These are phyloP conservation scores for Dendrocincla fuliginosa DNA, from an alignment of 2,797 vertebrate species.

Conservation along the genomic window DNA sequence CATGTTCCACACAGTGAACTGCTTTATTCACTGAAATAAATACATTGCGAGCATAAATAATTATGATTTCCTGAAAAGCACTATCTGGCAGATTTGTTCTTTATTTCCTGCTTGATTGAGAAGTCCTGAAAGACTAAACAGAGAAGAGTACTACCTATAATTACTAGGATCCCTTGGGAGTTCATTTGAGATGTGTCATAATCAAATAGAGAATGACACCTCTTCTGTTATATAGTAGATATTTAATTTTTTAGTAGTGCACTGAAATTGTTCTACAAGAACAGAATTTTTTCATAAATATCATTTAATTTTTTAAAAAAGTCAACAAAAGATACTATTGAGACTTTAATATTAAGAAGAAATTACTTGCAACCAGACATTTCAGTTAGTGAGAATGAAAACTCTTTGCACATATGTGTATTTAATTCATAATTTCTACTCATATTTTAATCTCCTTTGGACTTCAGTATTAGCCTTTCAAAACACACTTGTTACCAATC, in stretches of 20 bases:
- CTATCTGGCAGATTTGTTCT: neutral
- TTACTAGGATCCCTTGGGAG: neutral
- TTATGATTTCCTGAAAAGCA: slow-evolving; percentile 23
- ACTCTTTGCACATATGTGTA: neutral
- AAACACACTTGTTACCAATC: slow-evolving; percentile 53
- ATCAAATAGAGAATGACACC: neutral
- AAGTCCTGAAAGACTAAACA: neutral
- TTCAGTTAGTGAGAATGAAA: neutral
- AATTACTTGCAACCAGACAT: neutral
- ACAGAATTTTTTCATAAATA: neutral
- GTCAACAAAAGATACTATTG: neutral
- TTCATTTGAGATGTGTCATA: neutral
- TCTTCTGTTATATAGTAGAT: neutral
- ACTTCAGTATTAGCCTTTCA: slow-evolving; percentile 47
- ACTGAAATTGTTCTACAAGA: neutral
- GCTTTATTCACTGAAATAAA: slow-evolving; percentile 28
- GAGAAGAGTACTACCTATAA: neutral
- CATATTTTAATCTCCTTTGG: slow-evolving; percentile 26
- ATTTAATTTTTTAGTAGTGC: neutral
- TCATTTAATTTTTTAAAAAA: neutral
- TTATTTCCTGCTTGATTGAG: neutral
- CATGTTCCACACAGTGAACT: neutral
- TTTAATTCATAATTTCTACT: slow-evolving; percentile 32
- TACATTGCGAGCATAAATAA: slow-evolving; percentile 23
- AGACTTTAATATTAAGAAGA: neutral